Base-by-base conservation (phyloP, 2,797 vertebrate genomes). In the Kryptolebias ocellatus region DNA sequence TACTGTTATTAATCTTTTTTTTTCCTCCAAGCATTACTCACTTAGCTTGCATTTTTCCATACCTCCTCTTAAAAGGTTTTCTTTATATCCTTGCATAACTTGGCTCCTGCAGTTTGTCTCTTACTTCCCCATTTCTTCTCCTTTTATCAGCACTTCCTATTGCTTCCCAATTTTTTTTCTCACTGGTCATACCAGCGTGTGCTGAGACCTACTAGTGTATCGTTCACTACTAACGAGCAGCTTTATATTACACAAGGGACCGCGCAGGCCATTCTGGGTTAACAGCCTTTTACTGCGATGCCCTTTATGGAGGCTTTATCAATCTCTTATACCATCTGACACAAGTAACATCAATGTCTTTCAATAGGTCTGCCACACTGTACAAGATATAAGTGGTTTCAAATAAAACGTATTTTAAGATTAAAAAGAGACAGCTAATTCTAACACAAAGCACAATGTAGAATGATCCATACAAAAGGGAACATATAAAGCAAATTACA, bases 201-300 rank as follows among this genome's bases (percentile, higher is more conserved):
- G 79, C 71, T 63, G 78, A 87, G 86, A 88, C 88, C 84, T 88
- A 83, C 82, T 84, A 92, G 87, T 91, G 89, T 91, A 92, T 92
- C 81, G 89, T 92, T 92, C 87, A 85, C 86, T 83, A 89, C 90
- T 92, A 92, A 92, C 86, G 90, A 92, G 89, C 81, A 84, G 87
- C 83, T 92, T 92, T 90, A 92, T 91, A 88, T 90, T 87, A 85
- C 90, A 88, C 90, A 50, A 62, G 90, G 90, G 91, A 92, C 80
- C 81, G 79, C 79, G 74, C 69, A 62, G 90, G 90, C 89, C 89
- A 88, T 89, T 90, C 79, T 83, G 83, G 90, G 90, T 92, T 92
- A 92, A 92, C 90, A 90, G 88, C 88, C 89, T 92, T 91, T 91
- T 91, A 90, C 88, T 88, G 86, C 72, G 79, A 90, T 90, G 87